Evolutionary conservation across 2,797 vertebrate genomes (phyloP).

Genomic region (Cyprinodon diabolis): DNA sequence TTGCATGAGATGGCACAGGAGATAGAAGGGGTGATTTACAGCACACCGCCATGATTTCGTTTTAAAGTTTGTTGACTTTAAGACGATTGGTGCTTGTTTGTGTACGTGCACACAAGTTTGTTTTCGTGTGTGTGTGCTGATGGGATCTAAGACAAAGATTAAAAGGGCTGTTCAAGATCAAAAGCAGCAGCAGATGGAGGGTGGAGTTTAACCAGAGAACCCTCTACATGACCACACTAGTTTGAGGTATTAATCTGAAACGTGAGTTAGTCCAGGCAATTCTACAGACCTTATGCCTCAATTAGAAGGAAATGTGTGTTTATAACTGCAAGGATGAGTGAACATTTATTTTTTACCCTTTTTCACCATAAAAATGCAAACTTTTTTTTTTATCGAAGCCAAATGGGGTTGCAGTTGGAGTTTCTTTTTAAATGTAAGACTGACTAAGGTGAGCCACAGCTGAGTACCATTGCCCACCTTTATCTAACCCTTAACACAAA

Average conservation of each 20-base stretch:
- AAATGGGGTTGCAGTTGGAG: neutral
- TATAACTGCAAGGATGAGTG: neutral
- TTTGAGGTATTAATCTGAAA: neutral
- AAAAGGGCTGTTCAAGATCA: constrained; percentile 49
- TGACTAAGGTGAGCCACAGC: neutral
- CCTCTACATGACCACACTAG: constrained; percentile 1
- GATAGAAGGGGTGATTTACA: constrained; percentile 56
- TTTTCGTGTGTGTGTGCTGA: constrained; percentile 6
- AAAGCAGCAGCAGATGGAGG: constrained; percentile 36
- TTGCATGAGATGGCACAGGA: constrained; percentile 31
- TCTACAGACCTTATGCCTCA: neutral
- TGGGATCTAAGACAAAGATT: constrained; percentile 43
- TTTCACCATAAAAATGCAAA: too few species aligned
- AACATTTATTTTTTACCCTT: neutral
- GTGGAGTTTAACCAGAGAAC: constrained; percentile 17
- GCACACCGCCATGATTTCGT: constrained; percentile 48
- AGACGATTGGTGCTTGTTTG: constrained; percentile 41
- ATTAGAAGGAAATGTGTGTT: neutral
- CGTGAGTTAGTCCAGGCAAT: neutral
- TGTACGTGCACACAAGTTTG: constrained; percentile 2
- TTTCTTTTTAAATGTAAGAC: too few species aligned
- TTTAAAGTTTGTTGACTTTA: constrained; percentile 63
- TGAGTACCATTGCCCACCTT: neutral
- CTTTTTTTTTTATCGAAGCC: neutral
- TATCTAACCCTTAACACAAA: constrained; percentile 19